These are phyloP conservation scores for Calliopsis andreniformis DNA, from an alignment of 1,140 invertebrate genomes.

Conservation along the genomic window DNA sequence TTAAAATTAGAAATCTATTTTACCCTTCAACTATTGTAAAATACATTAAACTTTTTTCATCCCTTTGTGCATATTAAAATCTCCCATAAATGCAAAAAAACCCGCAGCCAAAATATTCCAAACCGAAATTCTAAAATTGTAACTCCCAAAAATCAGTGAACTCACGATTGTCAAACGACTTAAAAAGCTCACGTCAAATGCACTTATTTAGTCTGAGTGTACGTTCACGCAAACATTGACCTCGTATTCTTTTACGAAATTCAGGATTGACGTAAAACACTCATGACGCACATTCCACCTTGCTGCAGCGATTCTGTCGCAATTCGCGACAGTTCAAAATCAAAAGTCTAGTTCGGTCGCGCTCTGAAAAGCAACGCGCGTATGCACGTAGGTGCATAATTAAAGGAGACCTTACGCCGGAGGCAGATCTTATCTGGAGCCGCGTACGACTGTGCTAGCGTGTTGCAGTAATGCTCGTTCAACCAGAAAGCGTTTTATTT, in stretches of 20 bases:
- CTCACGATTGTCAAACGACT: no score
- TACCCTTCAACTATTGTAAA: no score
- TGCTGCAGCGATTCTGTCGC: constrained; percentile 33
- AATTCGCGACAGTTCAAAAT: constrained; percentile 48
- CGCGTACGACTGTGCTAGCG: not conserved
- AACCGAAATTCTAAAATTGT: no score
- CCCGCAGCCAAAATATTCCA: no score
- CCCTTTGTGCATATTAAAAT: no score
- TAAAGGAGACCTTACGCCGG: not conserved
- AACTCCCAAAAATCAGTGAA: no score
- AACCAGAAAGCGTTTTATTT: not conserved
- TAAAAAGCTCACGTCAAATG: not conserved
- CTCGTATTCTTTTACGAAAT: constrained; percentile 13
- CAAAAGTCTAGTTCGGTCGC: constrained; percentile 50
- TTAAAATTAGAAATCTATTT: no score
- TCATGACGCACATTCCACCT: constrained; percentile 42
- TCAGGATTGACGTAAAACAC: not conserved
- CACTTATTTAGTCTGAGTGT: no score
- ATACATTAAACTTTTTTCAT: no score
- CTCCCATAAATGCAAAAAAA: no score
- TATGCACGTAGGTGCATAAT: constrained; percentile 24
- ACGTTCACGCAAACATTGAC: not conserved
- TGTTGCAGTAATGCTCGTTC: not conserved
- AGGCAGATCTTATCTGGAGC: not conserved
- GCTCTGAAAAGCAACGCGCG: constrained; percentile 54